A percentile compares a stretch with the other conserved stretches of the same genome.
phyloP scores from a whole-genome alignment of 2,113 vertebrate species.

The Pomatorhinus ruficollis region DNA sequence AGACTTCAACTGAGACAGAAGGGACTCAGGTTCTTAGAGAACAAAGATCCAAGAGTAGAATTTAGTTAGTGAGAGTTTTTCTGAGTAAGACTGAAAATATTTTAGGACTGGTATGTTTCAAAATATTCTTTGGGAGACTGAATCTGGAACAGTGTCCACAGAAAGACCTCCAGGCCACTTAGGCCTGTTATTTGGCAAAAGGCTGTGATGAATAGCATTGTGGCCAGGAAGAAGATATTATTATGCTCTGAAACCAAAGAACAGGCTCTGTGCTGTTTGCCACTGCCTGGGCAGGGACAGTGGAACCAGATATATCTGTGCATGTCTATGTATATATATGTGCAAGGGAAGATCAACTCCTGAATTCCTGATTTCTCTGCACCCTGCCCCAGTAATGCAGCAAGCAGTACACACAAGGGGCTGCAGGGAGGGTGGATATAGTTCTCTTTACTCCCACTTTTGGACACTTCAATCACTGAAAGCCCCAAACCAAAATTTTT shows the following conservation, averaged over 20 bases:
- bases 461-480: not conserved
- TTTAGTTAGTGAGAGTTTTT: constrained; percentile 36
- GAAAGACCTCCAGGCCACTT: constrained; percentile 52
- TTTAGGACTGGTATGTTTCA: constrained; percentile 29
- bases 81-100: constrained; percentile 46
- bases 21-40: not conserved
- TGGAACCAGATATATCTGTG: not conserved
- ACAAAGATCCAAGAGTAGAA: not conserved
- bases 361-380: not conserved
- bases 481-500: not conserved
- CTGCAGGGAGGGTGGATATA: not conserved
- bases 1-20: not conserved
- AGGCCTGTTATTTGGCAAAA: constrained; percentile 59
- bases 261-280: not conserved
- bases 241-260: constrained; percentile 32
- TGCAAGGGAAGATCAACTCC: not conserved
- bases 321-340: too few species aligned
- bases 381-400: not conserved
- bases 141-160: constrained; percentile 36
- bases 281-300: not conserved
- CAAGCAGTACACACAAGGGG: not conserved
- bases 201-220: constrained; percentile 33
- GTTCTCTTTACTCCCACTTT: not conserved
- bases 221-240: constrained; percentile 47
- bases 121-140: constrained; percentile 23